Base-by-base conservation (phyloP, 2,113 vertebrate species). In the Lanius ludovicianus region DNA sequence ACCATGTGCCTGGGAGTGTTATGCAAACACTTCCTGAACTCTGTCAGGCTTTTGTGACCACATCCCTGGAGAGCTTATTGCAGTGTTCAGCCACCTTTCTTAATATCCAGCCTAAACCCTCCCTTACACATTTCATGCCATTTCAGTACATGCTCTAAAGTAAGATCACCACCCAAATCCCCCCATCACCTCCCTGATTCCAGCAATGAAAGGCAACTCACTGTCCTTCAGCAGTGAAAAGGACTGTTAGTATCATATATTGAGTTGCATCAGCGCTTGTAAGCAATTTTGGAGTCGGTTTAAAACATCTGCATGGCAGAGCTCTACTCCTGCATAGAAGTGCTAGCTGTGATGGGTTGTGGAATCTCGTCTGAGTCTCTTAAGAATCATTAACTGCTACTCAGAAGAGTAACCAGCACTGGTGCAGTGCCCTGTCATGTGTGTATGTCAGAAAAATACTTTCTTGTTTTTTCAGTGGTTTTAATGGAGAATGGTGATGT, bases 401-500 rank as follows among this genome's bases (percentile, higher is more conserved):
- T 74, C 60, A 13, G 57, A 84, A 70, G 24, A 8, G 18, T 86
- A 21, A 57, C 22, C 11, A 64, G 15, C 10, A 18, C 14, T 76
- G 37, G 20, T 50, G 27, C 42, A 68, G 19, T 65, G 20, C 28
- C 15, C 3, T 49, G 3, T 63, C 7, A 15, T 23, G 9, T 77
- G 11, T 7, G 6, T 73, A 37, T 55, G 62, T 33, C 55, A 73
- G 67, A 90, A 96, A 82, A 95, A 67, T 50, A 49, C 62, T 86
- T 31, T 57, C 7, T 47, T 95, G 5, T 94, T 97, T 94, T 94
- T 97, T 88, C 97, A 99, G 99, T 99, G 98, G 99, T 99, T 83
- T 97, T 99, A 92, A 99, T 99, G 99, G 99, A 99, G 96, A 99
- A 99, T 85, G 99, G 99, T 86, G 99, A 99, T 71, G 99, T 99